Base-by-base conservation (phyloP, 2,797 vertebrate species). In the Moxostoma hubbsi region DNA sequence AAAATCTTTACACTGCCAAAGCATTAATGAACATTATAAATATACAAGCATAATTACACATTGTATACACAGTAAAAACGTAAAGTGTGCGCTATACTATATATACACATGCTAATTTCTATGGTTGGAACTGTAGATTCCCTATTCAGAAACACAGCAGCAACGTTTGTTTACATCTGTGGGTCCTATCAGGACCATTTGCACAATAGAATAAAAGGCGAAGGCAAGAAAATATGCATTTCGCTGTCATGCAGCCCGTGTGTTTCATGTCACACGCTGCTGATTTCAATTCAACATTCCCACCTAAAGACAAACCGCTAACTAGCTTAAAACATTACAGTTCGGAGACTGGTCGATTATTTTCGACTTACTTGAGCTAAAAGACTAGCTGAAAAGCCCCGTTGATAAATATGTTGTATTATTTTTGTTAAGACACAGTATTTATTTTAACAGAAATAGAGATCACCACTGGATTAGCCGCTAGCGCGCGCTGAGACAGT, bases 401-500 rank as follows among this genome's bases (percentile, higher is more conserved):
- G 5, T 4, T 47, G 53, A 18, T 6, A n/a, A 5, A 9, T 1
- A 6, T 0, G 0, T 53, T 1, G 0, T 1, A 9, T n/a, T 24
- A 45, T 49, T 16, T 36, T 36, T 36, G 36, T 36, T 36, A 36
- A 4, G 36, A 36, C 36, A 36, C 36, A 36, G 3, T 36, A 36
- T 4, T 36, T 36, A 4, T 36, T 36, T 36, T 36, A 36, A 36
- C 36, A 36, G 2, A 2, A 24, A 36, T 36, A 36, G 3, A 36
- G 36, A 36, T 4, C 3, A 36, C 36, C 10, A 13, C 3, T 45
- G 9, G 62, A 66, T 15, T 77, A 77, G 75, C 75, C 15, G 58
- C 67, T 77, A 77, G 58, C 74, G 6, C 36, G 51, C 36, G 62
- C 62, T 53, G 7, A 75, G 62, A 45, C 50, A 59, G 63, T 46